Base-by-base conservation (phyloP, 53 echinoderm and acorn worm genomes). In the Astropecten irregularis region DNA sequence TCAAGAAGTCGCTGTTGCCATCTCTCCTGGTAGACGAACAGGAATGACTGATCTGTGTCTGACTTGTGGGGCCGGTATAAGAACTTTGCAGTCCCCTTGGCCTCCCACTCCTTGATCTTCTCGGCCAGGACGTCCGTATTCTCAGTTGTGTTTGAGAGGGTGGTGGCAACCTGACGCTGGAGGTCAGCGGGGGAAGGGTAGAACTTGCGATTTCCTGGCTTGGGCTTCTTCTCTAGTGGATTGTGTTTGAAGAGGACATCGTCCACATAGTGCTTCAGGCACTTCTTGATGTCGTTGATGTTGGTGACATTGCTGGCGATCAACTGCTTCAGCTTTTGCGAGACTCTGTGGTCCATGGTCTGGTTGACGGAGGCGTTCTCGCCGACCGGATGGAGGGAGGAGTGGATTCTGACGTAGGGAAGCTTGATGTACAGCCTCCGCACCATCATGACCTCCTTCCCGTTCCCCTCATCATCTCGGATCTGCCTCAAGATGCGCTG, bases 241-340 rank as follows among this genome's bases (percentile, higher is more conserved):
- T 81, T 81, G 31, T 82, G 71, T 23, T 71, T 63, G 70, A 88
- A 88, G 60, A 88, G 82, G 29, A 71, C 82, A 26, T 70, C 71
- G 25, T 88, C 88, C 26, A 88, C 88, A 35, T 70, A 88, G 30
- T 82, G 69, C 39, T 63, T 60, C 36, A 82, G n/a, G 47, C 82
- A 57, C 21, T 62, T 61, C 58, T 68, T 69, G 40, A 82, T 50
- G 27, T 82, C 82, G 21, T 82, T 81, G 30, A 82, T 82, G 49
- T 82, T 82, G 32, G 82, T 82, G 49, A 88, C 82, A 69, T 81
- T 82, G 56, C 58, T 88, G 46, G 63, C 71, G 13, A 81, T 70
- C 36, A 88, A 47, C 71, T 82, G 60, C 49, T 82, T 81, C 16
- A 82, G 60, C 49, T 82, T 88, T 16, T 72, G 69, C 6, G 63